phyloP scores from a whole-genome alignment of 2,888 invertebrate genomes.

The Agrilus mali region DNA sequence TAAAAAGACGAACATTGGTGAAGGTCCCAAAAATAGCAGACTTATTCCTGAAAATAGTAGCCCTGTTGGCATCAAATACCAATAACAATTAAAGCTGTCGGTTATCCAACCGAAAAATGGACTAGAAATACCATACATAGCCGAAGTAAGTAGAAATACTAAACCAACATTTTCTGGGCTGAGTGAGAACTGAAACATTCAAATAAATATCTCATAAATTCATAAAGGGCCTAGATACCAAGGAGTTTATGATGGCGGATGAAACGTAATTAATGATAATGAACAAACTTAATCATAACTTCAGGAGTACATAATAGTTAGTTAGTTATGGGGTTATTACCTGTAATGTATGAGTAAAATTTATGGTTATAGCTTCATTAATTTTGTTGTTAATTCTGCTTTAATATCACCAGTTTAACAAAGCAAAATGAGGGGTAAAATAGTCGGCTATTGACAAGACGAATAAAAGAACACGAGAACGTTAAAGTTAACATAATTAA shows the following conservation, averaged over 20 bases:
- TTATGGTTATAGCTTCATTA: too few species aligned
- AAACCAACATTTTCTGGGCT: constrained; percentile 54
- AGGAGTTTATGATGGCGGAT: background rate
- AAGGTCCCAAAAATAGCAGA: constrained; percentile 53
- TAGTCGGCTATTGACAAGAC: too few species aligned
- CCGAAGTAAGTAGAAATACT: constrained; percentile 56
- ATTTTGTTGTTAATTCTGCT: too few species aligned
- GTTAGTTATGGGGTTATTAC: too few species aligned
- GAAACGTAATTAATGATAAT: constrained; percentile 3
- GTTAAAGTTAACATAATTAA: too few species aligned
- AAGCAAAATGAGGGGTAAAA: too few species aligned
- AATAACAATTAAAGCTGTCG: constrained; percentile 50
- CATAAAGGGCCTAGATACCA: too few species aligned
- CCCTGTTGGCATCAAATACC: constrained; percentile 60
- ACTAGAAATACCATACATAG: constrained; percentile 57
- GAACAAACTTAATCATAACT: background rate
- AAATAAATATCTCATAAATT: constrained; percentile 2
- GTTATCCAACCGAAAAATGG: constrained; percentile 62
- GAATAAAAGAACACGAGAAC: too few species aligned
- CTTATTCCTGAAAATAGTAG: constrained; percentile 46
- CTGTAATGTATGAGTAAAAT: too few species aligned
- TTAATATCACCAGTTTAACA: too few species aligned
- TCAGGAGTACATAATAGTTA: too few species aligned
- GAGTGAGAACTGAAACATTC: constrained; percentile 43
- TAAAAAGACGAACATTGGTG: constrained; percentile 43